Percentiles rank a stretch among this genome's conserved stretches.
These are phyloP conservation scores for Conus canariensis DNA, from an alignment of 2,888 invertebrate species.

Conservation along the genomic window DNA sequence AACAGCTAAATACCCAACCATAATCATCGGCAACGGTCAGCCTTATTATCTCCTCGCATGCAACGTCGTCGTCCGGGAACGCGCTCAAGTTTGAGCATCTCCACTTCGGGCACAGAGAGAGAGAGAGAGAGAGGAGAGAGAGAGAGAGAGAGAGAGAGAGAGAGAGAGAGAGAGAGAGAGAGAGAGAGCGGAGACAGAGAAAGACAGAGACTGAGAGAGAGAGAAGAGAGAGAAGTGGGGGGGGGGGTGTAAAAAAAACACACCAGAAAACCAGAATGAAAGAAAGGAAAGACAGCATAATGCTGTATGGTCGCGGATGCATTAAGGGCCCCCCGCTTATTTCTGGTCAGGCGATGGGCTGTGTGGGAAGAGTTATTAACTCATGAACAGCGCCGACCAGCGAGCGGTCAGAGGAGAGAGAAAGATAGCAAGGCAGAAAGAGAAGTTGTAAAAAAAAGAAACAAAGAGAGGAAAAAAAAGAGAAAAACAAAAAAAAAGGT, in stretches of 20 bases:
- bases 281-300: not conserved
- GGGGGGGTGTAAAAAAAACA: not conserved
- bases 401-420: not conserved
- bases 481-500: too few species aligned
- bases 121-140: too few species aligned
- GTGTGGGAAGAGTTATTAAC: not conserved
- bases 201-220: too few species aligned
- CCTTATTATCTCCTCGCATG: conserved; percentile 32
- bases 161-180: too few species aligned
- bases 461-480: too few species aligned
- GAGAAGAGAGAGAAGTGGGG: too few species aligned
- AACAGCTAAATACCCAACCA: conserved; percentile 40
- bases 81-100: not conserved
- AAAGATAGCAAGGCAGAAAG: too few species aligned
- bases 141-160: too few species aligned
- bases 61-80: conserved; percentile 13
- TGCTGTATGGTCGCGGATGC: conserved; percentile 17
- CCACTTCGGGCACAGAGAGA: too few species aligned
- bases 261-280: too few species aligned
- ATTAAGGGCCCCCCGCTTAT: not conserved
- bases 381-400: not conserved
- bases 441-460: too few species aligned
- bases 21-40: conserved; percentile 17
- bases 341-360: conserved; percentile 19
- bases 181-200: too few species aligned